Percentiles rank a stretch among this genome's conserved stretches.
These are phyloP conservation scores for Pangasianodon gigas DNA, from an alignment of 2,113 vertebrate genomes.

Conservation along the genomic window DNA sequence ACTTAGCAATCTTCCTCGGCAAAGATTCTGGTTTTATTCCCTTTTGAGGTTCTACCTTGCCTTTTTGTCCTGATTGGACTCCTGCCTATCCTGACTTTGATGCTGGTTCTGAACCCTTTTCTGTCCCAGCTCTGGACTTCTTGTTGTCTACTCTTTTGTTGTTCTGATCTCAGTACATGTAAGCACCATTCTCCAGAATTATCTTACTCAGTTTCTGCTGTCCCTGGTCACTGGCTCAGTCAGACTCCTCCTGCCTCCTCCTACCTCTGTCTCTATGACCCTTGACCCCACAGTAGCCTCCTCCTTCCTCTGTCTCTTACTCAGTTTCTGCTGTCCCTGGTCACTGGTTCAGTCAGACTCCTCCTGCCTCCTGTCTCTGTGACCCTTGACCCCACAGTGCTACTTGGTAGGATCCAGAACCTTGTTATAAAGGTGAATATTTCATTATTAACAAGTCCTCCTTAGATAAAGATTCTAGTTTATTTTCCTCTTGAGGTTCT, in stretches of 20 bases:
- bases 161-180: not conserved
- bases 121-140: not conserved
- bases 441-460: too few relatives aligned
- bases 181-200: not conserved
- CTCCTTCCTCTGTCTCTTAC: too few relatives aligned
- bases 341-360: too few relatives aligned
- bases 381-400: not conserved
- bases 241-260: too few relatives aligned
- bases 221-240: too few relatives aligned
- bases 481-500: not conserved
- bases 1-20: too few relatives aligned
- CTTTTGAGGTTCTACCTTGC: not conserved
- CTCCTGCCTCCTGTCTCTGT: too few relatives aligned
- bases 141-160: not conserved
- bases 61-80: not conserved
- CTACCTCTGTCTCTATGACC: too few relatives aligned
- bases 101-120: not conserved
- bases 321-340: too few relatives aligned
- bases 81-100: not conserved
- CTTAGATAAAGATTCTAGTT: not conserved
- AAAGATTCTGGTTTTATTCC: not conserved
- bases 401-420: too few relatives aligned
- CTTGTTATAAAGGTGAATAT: too few relatives aligned
- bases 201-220: not conserved
- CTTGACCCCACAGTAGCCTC: not conserved